Percentiles rank a stretch among this genome's conserved stretches.
phyloP scores from a whole-genome alignment of 2,797 vertebrate genomes.

The Synaphobranchus kaupii region DNA sequence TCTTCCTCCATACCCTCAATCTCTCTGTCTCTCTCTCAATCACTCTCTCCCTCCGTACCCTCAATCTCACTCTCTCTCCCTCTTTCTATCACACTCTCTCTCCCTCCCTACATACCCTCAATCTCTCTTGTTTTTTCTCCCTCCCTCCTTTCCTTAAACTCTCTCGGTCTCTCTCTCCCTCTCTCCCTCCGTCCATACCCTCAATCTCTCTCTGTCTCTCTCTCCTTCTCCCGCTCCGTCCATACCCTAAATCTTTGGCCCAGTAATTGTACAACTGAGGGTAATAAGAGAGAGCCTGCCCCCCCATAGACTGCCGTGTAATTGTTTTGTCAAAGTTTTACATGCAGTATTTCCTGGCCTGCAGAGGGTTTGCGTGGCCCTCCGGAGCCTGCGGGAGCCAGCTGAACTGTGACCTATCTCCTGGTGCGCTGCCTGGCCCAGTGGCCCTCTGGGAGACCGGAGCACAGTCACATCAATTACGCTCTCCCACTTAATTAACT shows the following conservation, averaged over 20 bases:
- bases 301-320: neutral
- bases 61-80: neutral
- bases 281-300: neutral
- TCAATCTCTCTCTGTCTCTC: neutral
- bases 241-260: constrained; percentile 4
- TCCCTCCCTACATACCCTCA: neutral
- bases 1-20: neutral
- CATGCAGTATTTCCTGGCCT: constrained; percentile 29
- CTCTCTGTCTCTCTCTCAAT: neutral
- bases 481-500: constrained; percentile 46
- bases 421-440: constrained; percentile 33
- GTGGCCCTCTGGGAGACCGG: constrained; percentile 25
- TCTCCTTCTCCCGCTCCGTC: neutral
- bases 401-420: constrained; percentile 47
- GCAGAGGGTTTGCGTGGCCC: constrained; percentile 24
- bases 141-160: neutral
- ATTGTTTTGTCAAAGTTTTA: constrained; percentile 29
- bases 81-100: neutral
- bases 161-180: neutral
- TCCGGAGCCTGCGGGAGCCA: constrained; percentile 35
- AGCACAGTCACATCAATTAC: constrained; percentile 50
- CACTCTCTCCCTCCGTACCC: neutral
- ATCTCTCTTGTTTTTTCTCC: neutral
- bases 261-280: neutral
- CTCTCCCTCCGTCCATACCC: neutral